Percentiles rank a stretch among this genome's conserved stretches.
Conservation (phyloP, 2,888 invertebrate genomes). For the Leucozona laternaria region DNA sequence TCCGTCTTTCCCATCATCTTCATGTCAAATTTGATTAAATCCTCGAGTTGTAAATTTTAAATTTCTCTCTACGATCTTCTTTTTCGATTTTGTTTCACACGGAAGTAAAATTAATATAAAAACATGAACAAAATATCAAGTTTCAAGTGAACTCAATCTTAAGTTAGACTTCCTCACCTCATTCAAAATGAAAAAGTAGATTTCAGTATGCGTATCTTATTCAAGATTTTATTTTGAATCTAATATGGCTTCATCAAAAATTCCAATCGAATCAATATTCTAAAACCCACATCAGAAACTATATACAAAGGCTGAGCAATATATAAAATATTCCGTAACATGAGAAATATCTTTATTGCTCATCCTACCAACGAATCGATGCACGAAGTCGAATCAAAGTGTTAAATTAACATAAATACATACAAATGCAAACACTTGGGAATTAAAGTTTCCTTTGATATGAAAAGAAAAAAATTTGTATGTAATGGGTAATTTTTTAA, state of each 20-base stretch:
- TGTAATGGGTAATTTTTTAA: too few relatives aligned
- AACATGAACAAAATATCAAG: too few relatives aligned
- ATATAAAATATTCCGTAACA: not conserved
- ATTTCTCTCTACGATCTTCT: too few relatives aligned
- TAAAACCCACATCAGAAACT: not conserved
- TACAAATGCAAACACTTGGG: slow-evolving; percentile 35
- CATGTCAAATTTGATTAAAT: too few relatives aligned
- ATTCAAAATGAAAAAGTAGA: not conserved
- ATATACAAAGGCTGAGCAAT: not conserved
- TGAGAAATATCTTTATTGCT: slow-evolving; percentile 6
- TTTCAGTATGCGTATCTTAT: not conserved
- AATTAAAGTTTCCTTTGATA: slow-evolving; percentile 27
- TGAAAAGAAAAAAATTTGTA: not conserved
- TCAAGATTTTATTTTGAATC: not conserved
- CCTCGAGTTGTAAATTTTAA: too few relatives aligned
- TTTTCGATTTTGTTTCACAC: too few relatives aligned
- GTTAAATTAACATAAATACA: slow-evolving; percentile 59
- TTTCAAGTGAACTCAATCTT: not conserved
- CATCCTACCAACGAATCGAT: slow-evolving; percentile 4
- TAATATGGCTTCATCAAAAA: not conserved
- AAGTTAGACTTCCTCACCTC: not conserved
- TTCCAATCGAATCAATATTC: not conserved
- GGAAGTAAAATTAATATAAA: too few relatives aligned
- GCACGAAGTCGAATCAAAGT: not conserved
- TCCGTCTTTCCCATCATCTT: too few relatives aligned